Base-by-base conservation (phyloP, 92 coral and sea anemone genomes). In the Umimayanthus chanpuru region DNA sequence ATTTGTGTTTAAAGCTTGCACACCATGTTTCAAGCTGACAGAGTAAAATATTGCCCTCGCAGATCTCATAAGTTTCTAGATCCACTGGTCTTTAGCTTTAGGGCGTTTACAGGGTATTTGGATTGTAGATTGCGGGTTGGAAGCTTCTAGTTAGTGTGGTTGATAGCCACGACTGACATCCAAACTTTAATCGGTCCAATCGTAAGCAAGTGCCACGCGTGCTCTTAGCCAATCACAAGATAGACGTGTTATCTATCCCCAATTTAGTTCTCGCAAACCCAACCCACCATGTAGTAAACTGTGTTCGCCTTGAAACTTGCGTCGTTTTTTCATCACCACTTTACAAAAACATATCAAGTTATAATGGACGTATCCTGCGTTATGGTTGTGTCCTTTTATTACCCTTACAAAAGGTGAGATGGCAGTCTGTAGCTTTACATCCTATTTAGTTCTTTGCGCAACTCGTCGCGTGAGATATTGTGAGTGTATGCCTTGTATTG, bases 331-430 rank as follows among this genome's bases (percentile, higher is more conserved):
- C 11, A 15, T 15, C 58, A 53, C 58, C 12, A 53, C 58, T 47
- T 47, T 6, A 72, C 16, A 72, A 72, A 28, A 43, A 2, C 10
- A 30, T 3, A 14, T 14, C 20, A 72, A 30, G 18, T 30, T 72
- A 30, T 73, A 9, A 73, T 73, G 77, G 47, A 73, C 43, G 6
- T 20, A 0, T 73, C 21, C 44, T 30, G 77, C 41, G 12, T 11
- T 73, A 14, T 39, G 39, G 39, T 14, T 12, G 23, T 36, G 41
- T 14, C 23, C 47, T 39, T 7, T 73, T 36, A 15, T 29, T 39
- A 21, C 77, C 77, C 39, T 73, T 73, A 15, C 16, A 32, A 44
- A 73, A 73, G 77, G 77, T 73, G 41, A 73, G 77, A 32, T 15
- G 9, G 41, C 77, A 73, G 15, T 20, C 68, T 61, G 21, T 2